Base-by-base conservation (phyloP, 2,113 vertebrate species). In the Proterorhinus semilunaris region DNA sequence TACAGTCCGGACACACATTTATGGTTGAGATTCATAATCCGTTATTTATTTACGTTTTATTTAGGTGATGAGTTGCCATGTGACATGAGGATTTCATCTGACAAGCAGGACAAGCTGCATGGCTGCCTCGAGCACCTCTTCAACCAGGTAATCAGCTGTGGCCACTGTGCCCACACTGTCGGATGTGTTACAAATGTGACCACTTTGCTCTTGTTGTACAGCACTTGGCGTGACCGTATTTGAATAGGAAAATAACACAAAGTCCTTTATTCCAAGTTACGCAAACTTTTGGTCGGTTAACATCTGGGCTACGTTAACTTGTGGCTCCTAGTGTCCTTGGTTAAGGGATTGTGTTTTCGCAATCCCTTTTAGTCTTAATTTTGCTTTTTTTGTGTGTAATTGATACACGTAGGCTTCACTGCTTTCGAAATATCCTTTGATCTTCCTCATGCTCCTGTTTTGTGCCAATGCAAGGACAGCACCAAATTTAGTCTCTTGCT, bases 51-150 rank as follows among this genome's bases (percentile, higher is more conserved):
- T 48, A 36, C 27, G 2, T 62, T 54, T 58, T 17, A 65, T n/a
- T 45, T 73, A 99, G 98, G 97, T 11, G 97, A 99, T 0, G 97
- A 99, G 84, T 91, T 99, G 80, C 97, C 98, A 0, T 98, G 88
- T 86, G 97, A 99, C 84, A 99, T 99, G 95, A 94, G 97, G 81
- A 98, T 99, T 78, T 90, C 97, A 4, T 94, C 93, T 0, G 97
- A 99, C 87, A 98, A 99, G 66, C 98, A 99, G 88, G 98, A 99
- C 89, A 99, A 99, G 79, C 93, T 99, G 6, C 98, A 99, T 0
- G 96, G 98, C 72, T 99, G 96, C 81, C 93, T 98, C 46, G 98
- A 99, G 69, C 97, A 99, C 72, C 97, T 99, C 70, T 99, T 98
- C 80, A 98, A 99, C 86, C 97, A 99, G 95, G 97, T 98, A 16